Base-by-base conservation (phyloP, 2,888 invertebrate species). In the Dynastes grantii region DNA sequence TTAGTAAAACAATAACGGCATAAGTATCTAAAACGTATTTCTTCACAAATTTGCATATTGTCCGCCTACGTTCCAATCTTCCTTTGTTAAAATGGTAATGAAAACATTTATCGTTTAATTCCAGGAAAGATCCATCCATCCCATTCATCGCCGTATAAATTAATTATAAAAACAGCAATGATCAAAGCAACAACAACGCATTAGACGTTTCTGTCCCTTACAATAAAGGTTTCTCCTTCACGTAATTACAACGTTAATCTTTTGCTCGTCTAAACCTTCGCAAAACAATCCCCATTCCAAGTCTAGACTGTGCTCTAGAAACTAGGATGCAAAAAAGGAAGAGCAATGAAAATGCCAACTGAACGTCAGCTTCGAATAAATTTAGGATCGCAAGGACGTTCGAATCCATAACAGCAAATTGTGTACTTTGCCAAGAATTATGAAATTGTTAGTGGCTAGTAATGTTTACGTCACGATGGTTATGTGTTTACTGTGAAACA, bases 331-430 rank as follows among this genome's bases (percentile, higher is more conserved):
- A 64, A 55, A 22, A 63, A 63, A 63, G 27, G 32, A 63, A 63
- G 2, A 29, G 13, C 27, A 29, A 45, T 8, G 45, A 45, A 2
- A 45, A 45, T 45, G 45, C 11, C 11, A 40, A 40, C 22, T 11
- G 16, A n/a, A 58, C 16, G 32, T 49, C 37, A n/a, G 32, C 40
- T 37, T 22, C 58, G 53, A 22, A 58, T 73, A 58, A 55, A 40
- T 73, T 58, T 40, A 73, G 73, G 11, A 73, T 22, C 73, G 37
- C 73, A 73, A 73, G 73, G 73, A 58, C 58, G 73, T 58, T 22
- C 40, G 40, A 55, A 73, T 73, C 37, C 51, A 58, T 22, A 53
- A 53, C 70, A 53, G 51, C 53, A 51, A 11, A 53, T 13, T 40
- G 13, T 27, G 55, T 11, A 2, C 16, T 40, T 71, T 58, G 73